Evolutionary conservation across 2,888 invertebrate genomes (phyloP).

Genomic region (Tubiluchus corallicola): DNA sequence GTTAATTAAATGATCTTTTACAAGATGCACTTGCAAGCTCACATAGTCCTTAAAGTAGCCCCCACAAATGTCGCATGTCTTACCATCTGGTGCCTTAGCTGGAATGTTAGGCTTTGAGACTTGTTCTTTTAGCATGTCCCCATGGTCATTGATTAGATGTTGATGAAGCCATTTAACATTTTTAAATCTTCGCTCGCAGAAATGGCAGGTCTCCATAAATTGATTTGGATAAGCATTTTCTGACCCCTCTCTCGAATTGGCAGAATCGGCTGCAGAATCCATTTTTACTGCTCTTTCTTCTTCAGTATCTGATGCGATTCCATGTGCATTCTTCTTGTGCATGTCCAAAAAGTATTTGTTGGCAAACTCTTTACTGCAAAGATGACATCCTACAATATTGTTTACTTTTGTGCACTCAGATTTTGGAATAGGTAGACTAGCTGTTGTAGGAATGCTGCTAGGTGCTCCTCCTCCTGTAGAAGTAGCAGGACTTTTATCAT

Average conservation of each 20-base stretch:
- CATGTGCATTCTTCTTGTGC: conserved; percentile 94
- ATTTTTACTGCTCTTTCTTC: no score
- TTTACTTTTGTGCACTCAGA: background rate
- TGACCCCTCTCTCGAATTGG: background rate
- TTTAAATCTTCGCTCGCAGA: conserved; percentile 68
- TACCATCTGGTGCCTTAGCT: conserved; percentile 7
- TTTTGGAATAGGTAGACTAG: background rate
- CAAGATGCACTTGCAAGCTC: conserved; percentile 32
- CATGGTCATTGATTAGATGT: conserved; percentile 68
- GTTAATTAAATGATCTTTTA: conserved; percentile 26
- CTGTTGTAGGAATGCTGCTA: background rate
- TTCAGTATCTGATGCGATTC: conserved; percentile 43
- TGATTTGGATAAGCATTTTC: conserved; percentile 15
- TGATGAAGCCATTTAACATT: conserved; percentile 72
- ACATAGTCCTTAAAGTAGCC: conserved; percentile 27
- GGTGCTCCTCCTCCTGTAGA: no score
- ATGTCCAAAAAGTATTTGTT: conserved; percentile 92
- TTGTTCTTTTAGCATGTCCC: conserved; percentile 42
- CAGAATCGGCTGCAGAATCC: background rate
- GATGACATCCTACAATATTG: conserved; percentile 56
- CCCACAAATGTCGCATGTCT: conserved; percentile 26
- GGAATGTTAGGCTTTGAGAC: conserved; percentile 38
- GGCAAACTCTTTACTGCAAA: conserved; percentile 93
- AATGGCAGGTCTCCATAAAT: conserved; percentile 48
- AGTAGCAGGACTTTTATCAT: conserved; percentile 17